phyloP scores from a whole-genome alignment of 2,113 vertebrate genomes.

The Turdus rufiventris region DNA sequence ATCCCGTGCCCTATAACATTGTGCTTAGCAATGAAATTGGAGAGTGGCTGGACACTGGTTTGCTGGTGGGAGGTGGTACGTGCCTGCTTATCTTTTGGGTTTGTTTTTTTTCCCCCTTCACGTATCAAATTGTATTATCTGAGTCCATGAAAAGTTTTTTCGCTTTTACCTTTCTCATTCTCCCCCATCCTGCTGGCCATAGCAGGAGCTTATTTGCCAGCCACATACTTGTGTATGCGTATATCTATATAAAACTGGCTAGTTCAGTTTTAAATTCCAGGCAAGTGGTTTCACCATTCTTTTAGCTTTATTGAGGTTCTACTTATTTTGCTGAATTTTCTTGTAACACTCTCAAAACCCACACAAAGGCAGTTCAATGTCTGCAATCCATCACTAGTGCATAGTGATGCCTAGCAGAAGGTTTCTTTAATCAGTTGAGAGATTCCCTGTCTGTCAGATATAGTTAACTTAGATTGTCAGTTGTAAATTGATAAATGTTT shows the following conservation, averaged over 20 bases:
- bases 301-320: neutral
- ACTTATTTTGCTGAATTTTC: neutral
- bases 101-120: neutral
- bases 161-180: neutral
- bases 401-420: neutral
- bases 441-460: neutral
- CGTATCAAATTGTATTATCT: neutral
- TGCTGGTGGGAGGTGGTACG: neutral
- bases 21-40: neutral
- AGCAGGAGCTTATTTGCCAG: neutral
- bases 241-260: neutral
- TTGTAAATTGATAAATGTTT: neutral
- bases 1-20: neutral
- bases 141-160: neutral
- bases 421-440: neutral
- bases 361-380: neutral
- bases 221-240: rapidly evolving
- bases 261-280: neutral
- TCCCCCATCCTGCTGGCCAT: neutral
- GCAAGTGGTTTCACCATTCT: neutral
- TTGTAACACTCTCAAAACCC: neutral
- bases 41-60: neutral
- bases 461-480: neutral
- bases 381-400: neutral
- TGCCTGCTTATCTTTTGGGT: neutral